These are phyloP conservation scores for Daktulosphaira vitifoliae DNA, from an alignment of 1,140 invertebrate genomes.

Conservation along the genomic window DNA sequence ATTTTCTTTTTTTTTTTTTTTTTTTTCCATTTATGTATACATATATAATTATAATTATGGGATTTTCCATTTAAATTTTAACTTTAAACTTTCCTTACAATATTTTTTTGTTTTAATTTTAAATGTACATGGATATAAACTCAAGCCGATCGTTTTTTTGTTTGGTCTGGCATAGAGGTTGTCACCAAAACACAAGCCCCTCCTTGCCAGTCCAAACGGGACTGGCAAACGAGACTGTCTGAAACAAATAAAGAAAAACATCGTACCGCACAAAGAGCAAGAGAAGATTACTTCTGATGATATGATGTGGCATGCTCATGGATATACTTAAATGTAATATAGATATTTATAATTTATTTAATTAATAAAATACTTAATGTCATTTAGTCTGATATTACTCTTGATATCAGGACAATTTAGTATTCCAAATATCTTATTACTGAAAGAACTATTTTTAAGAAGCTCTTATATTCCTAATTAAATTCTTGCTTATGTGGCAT, in stretches of 20 bases:
- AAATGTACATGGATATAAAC: too few species aligned
- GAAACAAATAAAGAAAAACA: slow-evolving; percentile 45
- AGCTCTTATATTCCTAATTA: too few species aligned
- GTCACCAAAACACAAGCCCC: slow-evolving; percentile 60
- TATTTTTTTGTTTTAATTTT: slow-evolving; percentile 44
- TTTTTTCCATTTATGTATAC: background rate
- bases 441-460: too few species aligned
- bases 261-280: slow-evolving; percentile 48
- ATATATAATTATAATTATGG: background rate
- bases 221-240: slow-evolving; percentile 42
- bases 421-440: too few species aligned
- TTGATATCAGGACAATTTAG: too few species aligned
- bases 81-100: slow-evolving; percentile 40
- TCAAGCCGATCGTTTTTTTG: slow-evolving; percentile 29
- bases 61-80: slow-evolving; percentile 8
- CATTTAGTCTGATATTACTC: too few species aligned
- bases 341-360: too few species aligned
- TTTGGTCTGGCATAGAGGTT: slow-evolving; percentile 31
- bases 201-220: slow-evolving; percentile 52
- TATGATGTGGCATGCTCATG: slow-evolving; percentile 20
- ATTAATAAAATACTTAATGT: too few species aligned
- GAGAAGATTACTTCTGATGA: slow-evolving; percentile 28
- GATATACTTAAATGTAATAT: too few species aligned
- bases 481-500: too few species aligned
- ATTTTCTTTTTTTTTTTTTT: background rate